Evolutionary conservation across 2,797 vertebrate genomes (phyloP).

Genomic region (Gambelia wislizenii): DNA sequence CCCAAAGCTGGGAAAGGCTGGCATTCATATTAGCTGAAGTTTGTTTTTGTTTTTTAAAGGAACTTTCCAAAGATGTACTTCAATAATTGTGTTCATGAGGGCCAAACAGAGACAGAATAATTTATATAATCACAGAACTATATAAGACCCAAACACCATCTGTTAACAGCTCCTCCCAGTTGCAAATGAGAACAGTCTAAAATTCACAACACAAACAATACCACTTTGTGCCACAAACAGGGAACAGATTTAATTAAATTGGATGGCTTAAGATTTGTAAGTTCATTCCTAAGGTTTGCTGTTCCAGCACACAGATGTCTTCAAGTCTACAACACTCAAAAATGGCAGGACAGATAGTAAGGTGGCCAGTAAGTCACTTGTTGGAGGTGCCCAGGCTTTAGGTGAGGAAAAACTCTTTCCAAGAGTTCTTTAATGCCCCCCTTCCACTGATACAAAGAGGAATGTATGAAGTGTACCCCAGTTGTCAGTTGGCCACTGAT

Average conservation of each 20-base stretch:
- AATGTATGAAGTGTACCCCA: not conserved
- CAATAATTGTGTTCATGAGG: not conserved
- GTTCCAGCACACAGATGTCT: too few relatives aligned
- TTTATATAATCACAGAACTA: not conserved
- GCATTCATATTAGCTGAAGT: too few relatives aligned
- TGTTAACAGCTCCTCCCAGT: not conserved
- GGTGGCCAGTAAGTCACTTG: not conserved
- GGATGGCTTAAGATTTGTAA: not conserved
- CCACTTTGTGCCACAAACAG: not conserved
- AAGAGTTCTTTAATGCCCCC: not conserved
- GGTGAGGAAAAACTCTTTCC: not conserved
- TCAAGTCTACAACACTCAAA: not conserved
- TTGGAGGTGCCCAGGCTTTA: not conserved
- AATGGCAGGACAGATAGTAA: not conserved
- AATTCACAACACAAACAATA: not conserved
- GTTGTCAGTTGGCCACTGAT: not conserved
- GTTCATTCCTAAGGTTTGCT: not conserved
- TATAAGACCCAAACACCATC: not conserved
- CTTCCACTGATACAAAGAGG: not conserved
- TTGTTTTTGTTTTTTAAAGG: not conserved
- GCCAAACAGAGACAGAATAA: not conserved
- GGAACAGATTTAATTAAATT: not conserved
- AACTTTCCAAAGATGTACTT: not conserved
- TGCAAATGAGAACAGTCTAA: not conserved
- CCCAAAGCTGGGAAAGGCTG: too few relatives aligned